Base-by-base conservation (phyloP, 2,888 invertebrate genomes). In the Eledona agricola region DNA sequence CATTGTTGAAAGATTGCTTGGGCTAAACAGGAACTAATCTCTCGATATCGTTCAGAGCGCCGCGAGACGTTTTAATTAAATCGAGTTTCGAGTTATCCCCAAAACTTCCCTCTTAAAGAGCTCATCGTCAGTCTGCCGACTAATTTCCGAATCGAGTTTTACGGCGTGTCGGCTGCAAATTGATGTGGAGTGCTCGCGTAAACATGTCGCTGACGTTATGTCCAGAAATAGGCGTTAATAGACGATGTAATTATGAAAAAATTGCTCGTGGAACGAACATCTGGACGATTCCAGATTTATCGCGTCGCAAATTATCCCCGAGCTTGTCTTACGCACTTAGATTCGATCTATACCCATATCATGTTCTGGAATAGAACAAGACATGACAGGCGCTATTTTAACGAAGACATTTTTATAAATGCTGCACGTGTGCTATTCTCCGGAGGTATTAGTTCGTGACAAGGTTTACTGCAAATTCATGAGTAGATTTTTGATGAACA, bases 321-420 rank as follows among this genome's bases (percentile, higher is more conserved):
- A 26, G 13, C 29, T 42, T 42, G 31, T 42, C 42, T 29, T 28
- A 28, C 40, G 20, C 20, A 9, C 13, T 42, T 29, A 31, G 31
- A 42, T 29, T 29, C 42, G 42, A 42, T 42, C 31, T 31, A 37
- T 23, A 31, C 13, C 31, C 42, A 31, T 42, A 42, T 31, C 31
- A 42, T 42, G 42, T 42, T 42, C 20, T 31, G 22, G 6, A 31
- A 10, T 29, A 9, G 10, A 31, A 28, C 5, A 5, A 26, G 26
- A 38, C 15, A 26, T 26, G 38, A 38, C 26, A 6, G 42, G 19
- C 29, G 10, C 20, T 31, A 17, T 15, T 31, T 22, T 29, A 29
- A 42, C 20, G 28, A 42, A 13, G n/a, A n/a, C n/a, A n/a, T n/a
- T n/a, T n/a, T n/a, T 35, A 11, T 15, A 26, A 22, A 31, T n/a